Percentiles rank a stretch among this genome's conserved stretches.
phyloP scores from a whole-genome alignment of 2,888 invertebrate species.

The Mimumesa dahlbomi region DNA sequence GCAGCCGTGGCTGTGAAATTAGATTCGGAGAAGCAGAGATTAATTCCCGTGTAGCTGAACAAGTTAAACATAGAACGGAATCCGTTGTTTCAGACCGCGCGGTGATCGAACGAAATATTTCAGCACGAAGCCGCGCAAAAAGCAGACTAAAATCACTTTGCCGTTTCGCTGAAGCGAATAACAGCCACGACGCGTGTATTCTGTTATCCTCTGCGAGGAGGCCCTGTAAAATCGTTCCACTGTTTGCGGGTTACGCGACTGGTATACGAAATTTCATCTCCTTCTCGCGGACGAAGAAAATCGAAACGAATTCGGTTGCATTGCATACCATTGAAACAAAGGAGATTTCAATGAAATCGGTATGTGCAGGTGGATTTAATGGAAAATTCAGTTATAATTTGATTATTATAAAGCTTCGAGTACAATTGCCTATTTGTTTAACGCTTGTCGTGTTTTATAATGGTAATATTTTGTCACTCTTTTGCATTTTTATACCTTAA shows the following conservation, averaged over 20 bases:
- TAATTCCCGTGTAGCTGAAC: neutral
- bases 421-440: too few relatives aligned
- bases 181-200: constrained; percentile 1
- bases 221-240: constrained; percentile 1
- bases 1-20: too few relatives aligned
- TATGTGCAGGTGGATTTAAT: too few relatives aligned
- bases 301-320: neutral
- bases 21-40: neutral
- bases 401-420: too few relatives aligned
- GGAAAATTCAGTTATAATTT: too few relatives aligned
- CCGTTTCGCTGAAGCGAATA: constrained; percentile 1
- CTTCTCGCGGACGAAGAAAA: neutral
- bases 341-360: too few relatives aligned
- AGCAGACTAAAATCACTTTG: constrained; percentile 2
- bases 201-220: neutral
- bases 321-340: neutral
- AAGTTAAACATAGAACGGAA: too few relatives aligned
- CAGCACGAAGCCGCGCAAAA: neutral
- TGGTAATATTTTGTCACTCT: too few relatives aligned
- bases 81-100: too few relatives aligned
- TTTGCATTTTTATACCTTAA: too few relatives aligned
- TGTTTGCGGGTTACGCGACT: constrained; percentile 1
- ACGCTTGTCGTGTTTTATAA: too few relatives aligned
- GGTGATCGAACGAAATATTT: neutral
- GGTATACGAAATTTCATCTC: neutral